Percentiles rank a stretch among this genome's conserved stretches.
Conservation (phyloP, 2,888 invertebrate genomes). For the Heliconius sara region DNA sequence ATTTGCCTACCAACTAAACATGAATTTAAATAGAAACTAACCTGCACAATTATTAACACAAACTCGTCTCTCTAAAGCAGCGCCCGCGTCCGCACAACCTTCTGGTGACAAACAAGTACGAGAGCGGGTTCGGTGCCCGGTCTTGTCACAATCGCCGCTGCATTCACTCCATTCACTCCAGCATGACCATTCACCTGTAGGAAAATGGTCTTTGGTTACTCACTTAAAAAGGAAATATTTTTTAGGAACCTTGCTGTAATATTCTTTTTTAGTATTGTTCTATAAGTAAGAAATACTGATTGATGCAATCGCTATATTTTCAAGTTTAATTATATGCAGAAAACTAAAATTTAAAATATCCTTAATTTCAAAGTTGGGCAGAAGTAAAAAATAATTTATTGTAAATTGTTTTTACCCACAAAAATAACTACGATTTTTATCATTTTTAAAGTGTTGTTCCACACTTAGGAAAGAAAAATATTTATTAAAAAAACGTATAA, state of each 20-base stretch:
- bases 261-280: neutral
- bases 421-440: too few species aligned
- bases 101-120: conserved; percentile 86
- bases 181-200: conserved; percentile 89
- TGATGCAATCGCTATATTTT: too few species aligned
- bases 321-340: too few species aligned
- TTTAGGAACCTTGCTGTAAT: neutral
- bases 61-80: conserved; percentile 85
- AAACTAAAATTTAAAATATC: too few species aligned
- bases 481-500: too few species aligned
- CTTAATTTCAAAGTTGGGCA: too few species aligned
- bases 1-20: neutral
- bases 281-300: too few species aligned
- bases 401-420: too few species aligned
- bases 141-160: conserved; percentile 85
- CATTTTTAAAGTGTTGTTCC: too few species aligned
- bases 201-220: conserved; percentile 1
- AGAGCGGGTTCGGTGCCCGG: conserved; percentile 87
- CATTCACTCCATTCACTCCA: conserved; percentile 95
- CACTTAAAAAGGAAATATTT: neutral
- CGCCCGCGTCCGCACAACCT: conserved; percentile 85
- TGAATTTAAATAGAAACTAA: conserved; percentile 41
- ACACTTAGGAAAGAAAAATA: too few species aligned
- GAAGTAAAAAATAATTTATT: too few species aligned
- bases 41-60: conserved; percentile 88